These are phyloP conservation scores for Melanostoma scalare DNA, from an alignment of 2,888 invertebrate genomes.

Conservation along the genomic window DNA sequence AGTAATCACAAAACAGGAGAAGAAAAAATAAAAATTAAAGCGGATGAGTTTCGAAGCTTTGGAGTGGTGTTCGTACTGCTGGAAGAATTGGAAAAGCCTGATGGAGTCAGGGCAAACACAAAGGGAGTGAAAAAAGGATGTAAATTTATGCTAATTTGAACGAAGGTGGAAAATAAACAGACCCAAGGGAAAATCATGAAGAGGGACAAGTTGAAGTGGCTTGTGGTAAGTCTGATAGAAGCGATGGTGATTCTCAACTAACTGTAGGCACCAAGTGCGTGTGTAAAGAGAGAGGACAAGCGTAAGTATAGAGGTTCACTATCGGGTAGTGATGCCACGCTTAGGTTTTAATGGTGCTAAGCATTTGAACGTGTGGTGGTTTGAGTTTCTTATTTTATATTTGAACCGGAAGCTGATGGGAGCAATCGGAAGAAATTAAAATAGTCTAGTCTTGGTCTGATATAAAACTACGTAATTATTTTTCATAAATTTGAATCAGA, in stretches of 20 bases:
- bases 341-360: too few relatives aligned
- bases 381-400: too few relatives aligned
- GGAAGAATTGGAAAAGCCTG: slow-evolving; percentile 28
- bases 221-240: background rate
- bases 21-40: slow-evolving; percentile 28
- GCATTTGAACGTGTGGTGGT: too few relatives aligned
- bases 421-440: too few relatives aligned
- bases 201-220: background rate
- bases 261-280: too few relatives aligned
- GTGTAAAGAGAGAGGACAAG: slow-evolving; percentile 15
- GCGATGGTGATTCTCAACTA: too few relatives aligned
- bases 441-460: too few relatives aligned
- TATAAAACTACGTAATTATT: too few relatives aligned
- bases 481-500: too few relatives aligned
- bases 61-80: slow-evolving; percentile 7
- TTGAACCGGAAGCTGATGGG: too few relatives aligned
- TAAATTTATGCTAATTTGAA: slow-evolving; percentile 68
- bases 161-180: slow-evolving; percentile 69
- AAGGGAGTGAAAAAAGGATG: slow-evolving; percentile 31
- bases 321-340: too few relatives aligned
- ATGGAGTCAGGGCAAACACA: slow-evolving; percentile 12
- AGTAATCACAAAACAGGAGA: slow-evolving; percentile 50
- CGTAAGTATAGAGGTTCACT: background rate
- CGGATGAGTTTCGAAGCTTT: slow-evolving; percentile 20
- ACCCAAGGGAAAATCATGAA: slow-evolving; percentile 39